These are phyloP conservation scores for Willisornis vidua DNA, from an alignment of 2,113 vertebrate species.

Conservation along the genomic window DNA sequence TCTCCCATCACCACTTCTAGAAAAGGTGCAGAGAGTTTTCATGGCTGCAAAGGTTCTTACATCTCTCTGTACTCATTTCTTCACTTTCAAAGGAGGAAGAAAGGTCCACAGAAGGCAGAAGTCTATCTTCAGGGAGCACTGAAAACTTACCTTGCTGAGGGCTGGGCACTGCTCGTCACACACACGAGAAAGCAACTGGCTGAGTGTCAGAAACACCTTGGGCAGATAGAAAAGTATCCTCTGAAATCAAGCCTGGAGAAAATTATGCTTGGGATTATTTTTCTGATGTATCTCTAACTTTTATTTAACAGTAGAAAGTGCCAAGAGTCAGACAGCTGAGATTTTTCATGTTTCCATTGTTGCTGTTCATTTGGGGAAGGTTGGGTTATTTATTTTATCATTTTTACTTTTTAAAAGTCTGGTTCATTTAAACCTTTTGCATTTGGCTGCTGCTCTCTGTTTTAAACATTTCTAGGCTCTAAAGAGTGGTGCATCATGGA, in stretches of 20 bases:
- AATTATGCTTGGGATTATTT: neutral
- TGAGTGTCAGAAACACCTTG: slow-evolving; percentile 91
- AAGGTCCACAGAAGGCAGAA: slow-evolving; percentile 88
- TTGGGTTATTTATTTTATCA: neutral
- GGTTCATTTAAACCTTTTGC: neutral
- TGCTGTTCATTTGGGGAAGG: neutral
- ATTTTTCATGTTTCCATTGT: neutral
- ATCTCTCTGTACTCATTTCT: neutral
- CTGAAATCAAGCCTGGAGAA: neutral
- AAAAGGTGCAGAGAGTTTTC: neutral
- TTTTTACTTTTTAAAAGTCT: neutral
- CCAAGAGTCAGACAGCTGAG: neutral
- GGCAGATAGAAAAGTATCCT: slow-evolving; percentile 94
- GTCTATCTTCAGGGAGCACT: slow-evolving; percentile 89
- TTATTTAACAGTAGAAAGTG: neutral
- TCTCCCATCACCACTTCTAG: neutral
- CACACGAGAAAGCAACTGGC: slow-evolving; percentile 94
- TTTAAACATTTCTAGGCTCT: neutral
- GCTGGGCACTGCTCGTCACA: slow-evolving; percentile 90
- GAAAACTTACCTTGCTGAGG: slow-evolving; percentile 89
- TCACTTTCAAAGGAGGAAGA: slow-evolving; percentile 85
- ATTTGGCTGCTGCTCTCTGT: neutral
- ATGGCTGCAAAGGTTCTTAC: neutral
- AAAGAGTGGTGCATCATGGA: neutral
- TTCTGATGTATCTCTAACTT: neutral